Evolutionary conservation across 2,113 vertebrate species (phyloP), one percentile per base, ranked within the genome.

Genomic region (Falco punctatus): DNA sequence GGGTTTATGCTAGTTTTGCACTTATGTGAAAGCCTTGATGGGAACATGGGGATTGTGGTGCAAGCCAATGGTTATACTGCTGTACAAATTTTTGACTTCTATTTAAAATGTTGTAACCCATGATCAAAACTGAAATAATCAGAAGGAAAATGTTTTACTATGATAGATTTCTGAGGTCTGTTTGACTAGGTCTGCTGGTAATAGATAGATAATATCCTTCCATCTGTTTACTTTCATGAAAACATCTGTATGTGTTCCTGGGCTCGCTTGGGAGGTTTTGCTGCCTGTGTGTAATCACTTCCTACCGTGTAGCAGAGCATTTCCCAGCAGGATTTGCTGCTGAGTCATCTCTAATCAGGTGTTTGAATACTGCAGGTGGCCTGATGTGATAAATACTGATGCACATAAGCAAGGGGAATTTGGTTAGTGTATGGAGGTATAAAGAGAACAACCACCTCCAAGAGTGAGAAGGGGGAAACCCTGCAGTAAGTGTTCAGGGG

Each of bases 361-460:
- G 83, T 83, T 92, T 59, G 67, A 84, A 82, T 85, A 86, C 84
- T 54, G 46, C 83, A 94, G 38, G 73, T 72, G 88, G 81, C 42
- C 65, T 54, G 65, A 6, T 86, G 42, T 83, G 73, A 91, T 88
- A 90, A 84, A 92, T 81, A 79, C 59, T 72, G 83, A 86, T n/a
- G 75, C 77, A 91, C 3, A 2, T 15, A 89, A 92, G 55, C 64
- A 59, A 86, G 73, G 88, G 70, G 70, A 94, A 95, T 96, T 97
- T 1, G 1, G 49, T 75, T 65, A 70, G 46, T 49, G 23, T 22
- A 19, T 5, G 10, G 70, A 87, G 69, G 65, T 94, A 57, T 81
- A 78, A 92, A 92, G 92, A 93, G 70, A 90, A 69, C 44, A 79
- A 54, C 32, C 23, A 69, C 9, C 33, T 93, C 54, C 17, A 38